Evolutionary conservation across 2,797 vertebrate species (phyloP), one percentile per base, ranked within the genome.

Genomic region (Mormyrops attenuatus): DNA sequence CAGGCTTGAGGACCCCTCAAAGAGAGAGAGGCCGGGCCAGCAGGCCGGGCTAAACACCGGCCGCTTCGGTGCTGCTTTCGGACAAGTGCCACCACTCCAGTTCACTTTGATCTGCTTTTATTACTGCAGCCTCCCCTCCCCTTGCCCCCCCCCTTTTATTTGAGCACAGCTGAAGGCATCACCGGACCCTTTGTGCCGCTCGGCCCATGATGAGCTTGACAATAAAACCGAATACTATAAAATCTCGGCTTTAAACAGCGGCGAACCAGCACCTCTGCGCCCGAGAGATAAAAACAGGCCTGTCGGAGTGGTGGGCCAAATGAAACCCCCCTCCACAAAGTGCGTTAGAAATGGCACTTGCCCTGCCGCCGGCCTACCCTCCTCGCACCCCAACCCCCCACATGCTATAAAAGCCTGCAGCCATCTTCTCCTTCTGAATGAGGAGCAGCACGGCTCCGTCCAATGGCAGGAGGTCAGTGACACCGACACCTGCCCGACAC

Each of bases 101-200:
- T 15, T 15, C 3, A 13, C 38, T 88, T 88, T 88, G 53, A 88
- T 88, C 86, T 63, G 55, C 53, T 63, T 88, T 88, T 63, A 47
- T 63, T 44, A 44, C 55, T 44, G 30, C 86, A 47, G 7, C 3
- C 17, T 30, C 55, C 86, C 53, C 5, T 20, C 38, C n/a, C 86
- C 55, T 1, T 3, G 0, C 30, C 86, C 6, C 22, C n/a, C 20
- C 34, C 86, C 52, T 15, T 63, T 63, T 20, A 63, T 63, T 50
- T 20, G 20, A 60, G 50, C 47, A 50, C 85, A 57, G 57, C 41
- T 88, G 87, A 63, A 88, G 55, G 53, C 53, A 44, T 63, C 57
- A 0, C 38, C 7, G 13, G 0, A 44, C 2, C 52, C 52, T 88
- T 63, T 88, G 52, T 88, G 50, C 55, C 34, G 1, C 30, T 88